These are phyloP conservation scores for Sminthurides bifidus DNA, from an alignment of 1,140 invertebrate species.

Conservation along the genomic window DNA sequence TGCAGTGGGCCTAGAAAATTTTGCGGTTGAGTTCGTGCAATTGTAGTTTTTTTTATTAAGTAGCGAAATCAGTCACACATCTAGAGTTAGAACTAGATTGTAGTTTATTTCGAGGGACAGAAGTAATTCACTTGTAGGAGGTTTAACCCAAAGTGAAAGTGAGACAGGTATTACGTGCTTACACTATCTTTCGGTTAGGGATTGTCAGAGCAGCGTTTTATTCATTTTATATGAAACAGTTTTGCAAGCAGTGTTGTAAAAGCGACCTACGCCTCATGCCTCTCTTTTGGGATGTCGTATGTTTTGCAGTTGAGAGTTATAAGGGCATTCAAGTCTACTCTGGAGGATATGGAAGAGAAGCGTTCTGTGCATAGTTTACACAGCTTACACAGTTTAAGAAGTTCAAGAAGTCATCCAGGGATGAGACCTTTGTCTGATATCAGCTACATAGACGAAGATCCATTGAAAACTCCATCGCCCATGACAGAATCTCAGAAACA, in stretches of 20 bases:
- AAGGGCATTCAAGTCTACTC: conserved; percentile 97
- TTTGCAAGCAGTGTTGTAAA: neutral
- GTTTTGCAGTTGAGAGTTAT: conserved; percentile 99
- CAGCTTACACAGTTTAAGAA: conserved; percentile 86
- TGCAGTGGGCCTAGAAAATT: too few species aligned
- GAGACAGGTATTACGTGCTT: too few species aligned
- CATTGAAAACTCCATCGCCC: conserved; percentile 48
- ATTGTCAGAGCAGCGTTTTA: too few species aligned
- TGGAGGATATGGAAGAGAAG: conserved; percentile 98
- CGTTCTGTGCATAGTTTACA: conserved; percentile 94
- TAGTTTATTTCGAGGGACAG: too few species aligned
- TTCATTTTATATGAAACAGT: too few species aligned
- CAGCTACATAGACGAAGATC: conserved; percentile 82
- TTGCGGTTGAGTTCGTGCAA: too few species aligned
- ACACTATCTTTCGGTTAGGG: too few species aligned
- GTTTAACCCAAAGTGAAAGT: too few species aligned
- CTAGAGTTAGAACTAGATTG: too few species aligned
- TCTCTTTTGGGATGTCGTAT: conserved; percentile 39
- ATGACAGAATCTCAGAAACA: conserved; percentile 38
- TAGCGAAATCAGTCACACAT: too few species aligned
- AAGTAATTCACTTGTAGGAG: too few species aligned
- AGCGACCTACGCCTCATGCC: conserved; percentile 32
- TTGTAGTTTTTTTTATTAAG: too few species aligned
- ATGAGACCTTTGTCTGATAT: conserved; percentile 69
- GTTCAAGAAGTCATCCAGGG: conserved; percentile 66